A percentile compares a stretch with the other conserved stretches of the same genome.
phyloP scores from a whole-genome alignment of 1,140 invertebrate genomes.

The Temnothorax curvispinosus region DNA sequence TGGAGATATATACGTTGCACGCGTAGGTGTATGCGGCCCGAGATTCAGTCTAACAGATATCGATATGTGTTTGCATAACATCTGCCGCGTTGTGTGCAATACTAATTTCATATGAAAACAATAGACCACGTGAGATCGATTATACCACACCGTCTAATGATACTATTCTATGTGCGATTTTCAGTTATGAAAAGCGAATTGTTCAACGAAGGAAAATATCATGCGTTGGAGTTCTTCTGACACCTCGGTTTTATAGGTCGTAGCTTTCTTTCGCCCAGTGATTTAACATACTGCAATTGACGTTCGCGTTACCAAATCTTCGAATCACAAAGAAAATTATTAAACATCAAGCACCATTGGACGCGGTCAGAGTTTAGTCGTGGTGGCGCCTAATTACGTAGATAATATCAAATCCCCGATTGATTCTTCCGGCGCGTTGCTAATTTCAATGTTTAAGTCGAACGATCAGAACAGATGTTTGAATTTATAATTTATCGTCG shows the following conservation, averaged over 20 bases:
- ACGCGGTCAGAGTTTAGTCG: not conserved
- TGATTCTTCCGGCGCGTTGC: conserved; percentile 11
- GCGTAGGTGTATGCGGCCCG: conserved; percentile 27
- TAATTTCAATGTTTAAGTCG: not conserved
- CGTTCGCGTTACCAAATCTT: not conserved
- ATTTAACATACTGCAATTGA: not conserved
- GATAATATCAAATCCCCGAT: conserved; percentile 10
- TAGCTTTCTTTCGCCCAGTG: not conserved
- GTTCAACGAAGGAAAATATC: conserved; percentile 16
- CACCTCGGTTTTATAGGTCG: conserved; percentile 2
- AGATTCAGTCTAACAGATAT: conserved; percentile 50
- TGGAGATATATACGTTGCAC: not conserved
- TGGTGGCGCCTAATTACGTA: not conserved
- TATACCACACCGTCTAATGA: not conserved
- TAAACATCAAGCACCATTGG: not conserved
- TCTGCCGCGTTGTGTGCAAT: conserved; percentile 38
- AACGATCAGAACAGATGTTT: conserved; percentile 2
- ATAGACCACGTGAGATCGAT: conserved; percentile 54
- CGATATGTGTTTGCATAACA: conserved; percentile 61
- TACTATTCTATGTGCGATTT: conserved; percentile 25
- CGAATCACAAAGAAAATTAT: not conserved
- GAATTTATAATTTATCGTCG: conserved; percentile 22
- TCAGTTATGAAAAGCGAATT: conserved; percentile 47
- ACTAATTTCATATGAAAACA: conserved; percentile 54
- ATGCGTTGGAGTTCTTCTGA: not conserved